A percentile compares a stretch with the other conserved stretches of the same genome.
phyloP scores from a whole-genome alignment of 2,797 vertebrate species.

The Agapornis canus region DNA sequence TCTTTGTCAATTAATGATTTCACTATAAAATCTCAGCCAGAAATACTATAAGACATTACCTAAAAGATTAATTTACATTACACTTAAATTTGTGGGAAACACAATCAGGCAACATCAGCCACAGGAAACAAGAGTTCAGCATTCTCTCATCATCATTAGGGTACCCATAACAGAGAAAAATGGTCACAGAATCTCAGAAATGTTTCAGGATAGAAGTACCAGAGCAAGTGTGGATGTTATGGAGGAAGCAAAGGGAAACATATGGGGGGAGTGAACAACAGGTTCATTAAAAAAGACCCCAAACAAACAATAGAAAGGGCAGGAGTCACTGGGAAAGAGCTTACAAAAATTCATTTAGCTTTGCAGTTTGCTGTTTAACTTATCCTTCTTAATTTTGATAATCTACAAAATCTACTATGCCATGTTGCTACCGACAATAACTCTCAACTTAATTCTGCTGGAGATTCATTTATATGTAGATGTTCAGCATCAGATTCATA shows the following conservation, averaged over 20 bases:
- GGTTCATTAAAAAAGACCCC: background rate
- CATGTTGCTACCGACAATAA: background rate
- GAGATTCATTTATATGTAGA: conserved; percentile 44
- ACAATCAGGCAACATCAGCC: background rate
- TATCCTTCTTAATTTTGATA: background rate
- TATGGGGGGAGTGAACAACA: accelerated
- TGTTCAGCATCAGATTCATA: background rate
- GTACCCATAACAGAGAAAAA: background rate
- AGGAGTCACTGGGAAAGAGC: background rate
- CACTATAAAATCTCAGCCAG: background rate
- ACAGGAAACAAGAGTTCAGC: background rate
- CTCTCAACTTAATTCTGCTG: conserved; percentile 25
- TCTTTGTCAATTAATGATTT: background rate
- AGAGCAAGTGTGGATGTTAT: background rate
- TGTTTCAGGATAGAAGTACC: background rate
- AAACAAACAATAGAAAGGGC: background rate
- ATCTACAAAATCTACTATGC: background rate
- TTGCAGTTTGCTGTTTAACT: background rate
- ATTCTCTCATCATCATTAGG: background rate
- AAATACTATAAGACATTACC: background rate
- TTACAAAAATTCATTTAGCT: background rate
- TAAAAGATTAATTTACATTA: background rate
- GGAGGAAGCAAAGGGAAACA: background rate
- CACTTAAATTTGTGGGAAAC: background rate
- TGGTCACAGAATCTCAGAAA: background rate